Conservation (phyloP, 2,888 invertebrate genomes). For the Ceraclea dissimilis region DNA sequence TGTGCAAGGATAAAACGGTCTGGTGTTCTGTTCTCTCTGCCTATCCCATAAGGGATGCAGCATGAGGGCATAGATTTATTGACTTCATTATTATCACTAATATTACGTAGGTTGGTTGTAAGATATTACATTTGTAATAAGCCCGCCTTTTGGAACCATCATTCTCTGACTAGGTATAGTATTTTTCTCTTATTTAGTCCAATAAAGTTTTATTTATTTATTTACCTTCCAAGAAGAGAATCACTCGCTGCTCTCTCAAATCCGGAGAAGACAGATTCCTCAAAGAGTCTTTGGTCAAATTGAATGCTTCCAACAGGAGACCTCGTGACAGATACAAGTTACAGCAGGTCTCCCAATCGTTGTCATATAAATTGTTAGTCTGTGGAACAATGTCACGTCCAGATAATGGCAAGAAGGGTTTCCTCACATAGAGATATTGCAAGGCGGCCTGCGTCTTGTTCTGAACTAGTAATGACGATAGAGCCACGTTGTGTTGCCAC, state of each 20-base stretch:
- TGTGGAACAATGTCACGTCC: slow-evolving; percentile 25
- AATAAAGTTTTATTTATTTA: too few relatives aligned
- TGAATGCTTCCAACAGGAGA: slow-evolving; percentile 57
- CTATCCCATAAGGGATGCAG: too few relatives aligned
- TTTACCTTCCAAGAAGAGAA: slow-evolving; percentile 57
- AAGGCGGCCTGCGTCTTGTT: slow-evolving; percentile 63
- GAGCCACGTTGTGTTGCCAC: slow-evolving; percentile 66
- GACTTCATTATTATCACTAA: too few relatives aligned
- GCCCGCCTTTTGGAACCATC: too few relatives aligned
- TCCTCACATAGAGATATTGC: slow-evolving; percentile 57
- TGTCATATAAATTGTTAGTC: slow-evolving; percentile 28
- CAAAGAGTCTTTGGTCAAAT: slow-evolving; percentile 52
- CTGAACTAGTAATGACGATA: slow-evolving; percentile 59
- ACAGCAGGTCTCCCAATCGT: slow-evolving; percentile 48
- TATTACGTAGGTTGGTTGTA: too few relatives aligned
- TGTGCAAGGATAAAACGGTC: too few relatives aligned
- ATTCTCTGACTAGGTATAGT: too few relatives aligned
- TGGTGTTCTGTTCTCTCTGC: too few relatives aligned
- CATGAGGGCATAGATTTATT: too few relatives aligned
- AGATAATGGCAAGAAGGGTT: slow-evolving; percentile 48
- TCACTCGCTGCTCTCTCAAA: slow-evolving; percentile 44
- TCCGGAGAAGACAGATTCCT: slow-evolving; percentile 35
- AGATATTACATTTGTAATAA: too few relatives aligned
- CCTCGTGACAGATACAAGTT: slow-evolving; percentile 57
- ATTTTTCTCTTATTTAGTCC: too few relatives aligned